phyloP scores from a whole-genome alignment of 2,113 vertebrate genomes.

The Polypterus bichir region DNA sequence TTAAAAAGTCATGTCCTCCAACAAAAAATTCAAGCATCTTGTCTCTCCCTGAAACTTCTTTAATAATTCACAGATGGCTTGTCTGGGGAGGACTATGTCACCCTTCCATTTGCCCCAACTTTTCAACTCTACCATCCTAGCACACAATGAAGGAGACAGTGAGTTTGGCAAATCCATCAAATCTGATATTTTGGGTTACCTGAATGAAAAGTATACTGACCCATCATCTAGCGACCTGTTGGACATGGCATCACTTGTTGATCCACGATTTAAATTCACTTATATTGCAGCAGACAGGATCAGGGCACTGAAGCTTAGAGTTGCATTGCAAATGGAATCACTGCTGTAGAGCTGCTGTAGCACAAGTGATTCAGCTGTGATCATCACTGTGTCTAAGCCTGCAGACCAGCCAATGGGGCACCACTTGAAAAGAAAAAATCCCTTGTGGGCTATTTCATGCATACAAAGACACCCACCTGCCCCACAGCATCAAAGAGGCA shows the following conservation, averaged over 20 bases:
- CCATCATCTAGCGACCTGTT: slow-evolving; percentile 15
- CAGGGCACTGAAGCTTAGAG: slow-evolving; percentile 13
- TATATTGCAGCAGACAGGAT: slow-evolving; percentile 15
- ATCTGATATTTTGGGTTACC: neutral
- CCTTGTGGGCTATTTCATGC: slow-evolving; percentile 15
- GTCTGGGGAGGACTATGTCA: slow-evolving; percentile 10
- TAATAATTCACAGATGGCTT: slow-evolving; percentile 13
- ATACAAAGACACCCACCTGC: slow-evolving; percentile 11
- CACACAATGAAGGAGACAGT: slow-evolving; percentile 8
- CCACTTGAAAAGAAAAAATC: slow-evolving; percentile 9
- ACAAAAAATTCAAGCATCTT: slow-evolving; percentile 16
- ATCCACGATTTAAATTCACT: slow-evolving; percentile 17
- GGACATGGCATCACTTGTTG: slow-evolving; percentile 17
- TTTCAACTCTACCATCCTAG: slow-evolving; percentile 13
- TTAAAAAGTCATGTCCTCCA: slow-evolving; percentile 7
- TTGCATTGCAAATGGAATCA: slow-evolving; percentile 10
- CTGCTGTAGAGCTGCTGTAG: neutral
- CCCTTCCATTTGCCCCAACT: too few species aligned
- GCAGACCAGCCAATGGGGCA: neutral
- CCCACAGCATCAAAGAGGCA: slow-evolving; percentile 10
- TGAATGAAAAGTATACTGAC: slow-evolving; percentile 6
- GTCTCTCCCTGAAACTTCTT: slow-evolving; percentile 13
- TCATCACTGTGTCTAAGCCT: too few species aligned
- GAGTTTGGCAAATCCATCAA: slow-evolving; percentile 16
- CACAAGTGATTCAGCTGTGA: neutral